These are phyloP conservation scores for Hemitrygon akajei DNA, from an alignment of 2,797 vertebrate genomes.

Conservation along the genomic window DNA sequence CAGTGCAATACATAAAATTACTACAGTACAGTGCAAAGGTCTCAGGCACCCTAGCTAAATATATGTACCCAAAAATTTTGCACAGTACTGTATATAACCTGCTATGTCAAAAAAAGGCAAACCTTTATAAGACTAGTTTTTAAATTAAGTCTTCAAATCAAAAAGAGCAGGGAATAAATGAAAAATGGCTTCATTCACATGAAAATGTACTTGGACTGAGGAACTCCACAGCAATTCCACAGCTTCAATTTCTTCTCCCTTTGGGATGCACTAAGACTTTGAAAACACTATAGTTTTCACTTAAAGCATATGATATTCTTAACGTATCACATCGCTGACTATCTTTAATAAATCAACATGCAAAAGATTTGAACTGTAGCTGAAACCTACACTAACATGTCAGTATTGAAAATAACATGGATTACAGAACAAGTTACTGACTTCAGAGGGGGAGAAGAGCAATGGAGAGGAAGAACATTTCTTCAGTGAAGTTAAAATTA, in stretches of 20 bases:
- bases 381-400: not conserved
- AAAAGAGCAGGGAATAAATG: not conserved
- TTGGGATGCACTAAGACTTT: not conserved
- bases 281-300: not conserved
- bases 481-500: not conserved
- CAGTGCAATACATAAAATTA: no score
- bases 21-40: no score
- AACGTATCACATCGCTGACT: no score
- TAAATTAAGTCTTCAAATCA: not conserved
- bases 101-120: not conserved
- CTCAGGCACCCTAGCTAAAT: no score
- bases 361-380: not conserved
- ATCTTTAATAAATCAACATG: no score
- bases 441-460: not conserved
- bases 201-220: not conserved
- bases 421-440: not conserved
- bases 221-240: not conserved
- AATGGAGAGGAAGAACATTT: not conserved
- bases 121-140: not conserved
- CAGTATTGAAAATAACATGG: not conserved
- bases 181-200: not conserved
- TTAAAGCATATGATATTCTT: not conserved
- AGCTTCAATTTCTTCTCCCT: not conserved
- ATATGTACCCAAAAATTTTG: no score
- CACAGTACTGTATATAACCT: no score